Base-by-base conservation (phyloP, 2,797 vertebrate genomes). In the Xenopus petersii region DNA sequence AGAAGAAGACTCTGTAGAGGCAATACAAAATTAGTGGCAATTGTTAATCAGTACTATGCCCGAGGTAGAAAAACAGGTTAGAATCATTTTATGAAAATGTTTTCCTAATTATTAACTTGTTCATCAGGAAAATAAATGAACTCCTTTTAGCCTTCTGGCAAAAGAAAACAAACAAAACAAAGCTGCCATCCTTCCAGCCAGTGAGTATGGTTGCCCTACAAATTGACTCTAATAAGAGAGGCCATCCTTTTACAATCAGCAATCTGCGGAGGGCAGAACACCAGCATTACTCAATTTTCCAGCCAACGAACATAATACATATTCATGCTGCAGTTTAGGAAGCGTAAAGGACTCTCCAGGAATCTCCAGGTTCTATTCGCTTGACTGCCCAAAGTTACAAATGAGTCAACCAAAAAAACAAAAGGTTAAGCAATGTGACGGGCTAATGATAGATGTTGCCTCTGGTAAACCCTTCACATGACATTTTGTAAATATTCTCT, bases 31-130 rank as follows among this genome's bases (percentile, higher is more conserved):
- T 42, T 42, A 42, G 36, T 46, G 17, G 24, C 21, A 24, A 47
- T 69, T 11, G n/a, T 63, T 61, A 69, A 51, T 66, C 73, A 68
- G 26, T 42, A 74, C 48, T 51, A 56, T 55, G 73, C 73, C 66
- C 42, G 66, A 60, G 73, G 73, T 62, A 51, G 36, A 12, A 61
- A 62, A 61, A 60, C 72, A 58, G 64, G 24, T 61, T 67, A 21
- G 48, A 48, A 67, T 62, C 56, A 67, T 26, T 66, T 24, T 1
- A 68, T 61, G 26, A 42, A 68, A 61, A 74, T 51, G 64, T 74
- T 67, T 74, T 62, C 26, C 46, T 68, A 74, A 74, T 61, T 74
- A 68, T 68, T 62, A 68, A 67, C 73, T 67, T 68, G 64, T 54
- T 74, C 47, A 33, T 67, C 64, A 67, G 60, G 12, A 56, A 30